phyloP scores from a whole-genome alignment of 1,140 invertebrate species.

The Drosophila leontia region DNA sequence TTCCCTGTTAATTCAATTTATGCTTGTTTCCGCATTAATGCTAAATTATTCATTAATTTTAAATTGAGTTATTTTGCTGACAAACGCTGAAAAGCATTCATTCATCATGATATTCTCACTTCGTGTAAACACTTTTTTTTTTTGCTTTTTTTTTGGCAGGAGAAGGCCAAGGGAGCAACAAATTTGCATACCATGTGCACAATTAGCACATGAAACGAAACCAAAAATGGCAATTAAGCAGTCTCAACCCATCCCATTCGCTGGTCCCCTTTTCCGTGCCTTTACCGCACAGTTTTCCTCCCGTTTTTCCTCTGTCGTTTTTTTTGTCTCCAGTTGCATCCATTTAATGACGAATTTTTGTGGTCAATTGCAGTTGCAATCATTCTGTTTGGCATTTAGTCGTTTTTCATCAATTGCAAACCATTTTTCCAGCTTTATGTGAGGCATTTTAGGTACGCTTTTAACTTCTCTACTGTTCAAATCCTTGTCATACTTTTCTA shows the following conservation, averaged over 20 bases:
- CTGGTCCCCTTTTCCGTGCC: neutral
- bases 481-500: neutral
- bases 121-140: constrained; percentile 10
- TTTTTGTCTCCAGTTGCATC: neutral
- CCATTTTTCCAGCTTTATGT: constrained; percentile 21
- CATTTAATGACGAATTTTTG: constrained; percentile 38
- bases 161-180: constrained; percentile 26
- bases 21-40: neutral
- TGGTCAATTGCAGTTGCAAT: constrained; percentile 44
- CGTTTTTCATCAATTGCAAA: constrained; percentile 10
- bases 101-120: constrained; percentile 10
- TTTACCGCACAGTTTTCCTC: constrained; percentile 3
- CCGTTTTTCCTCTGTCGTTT: constrained; percentile 5
- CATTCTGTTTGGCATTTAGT: constrained; percentile 16
- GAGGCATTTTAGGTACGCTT: neutral
- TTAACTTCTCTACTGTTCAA: neutral
- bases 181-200: constrained; percentile 40
- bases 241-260: neutral
- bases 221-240: constrained; percentile 47
- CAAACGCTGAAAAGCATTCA: neutral
- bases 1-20: constrained; percentile 2
- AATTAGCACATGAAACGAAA: constrained; percentile 48
- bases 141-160: constrained; percentile 7
- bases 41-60: constrained; percentile 20
- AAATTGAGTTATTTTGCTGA: constrained; percentile 21